Evolutionary conservation across 35 echinoderm and acorn worm genomes (phyloP), one percentile per base, ranked within the genome.

Genomic region (Nesometra sesokonis): DNA sequence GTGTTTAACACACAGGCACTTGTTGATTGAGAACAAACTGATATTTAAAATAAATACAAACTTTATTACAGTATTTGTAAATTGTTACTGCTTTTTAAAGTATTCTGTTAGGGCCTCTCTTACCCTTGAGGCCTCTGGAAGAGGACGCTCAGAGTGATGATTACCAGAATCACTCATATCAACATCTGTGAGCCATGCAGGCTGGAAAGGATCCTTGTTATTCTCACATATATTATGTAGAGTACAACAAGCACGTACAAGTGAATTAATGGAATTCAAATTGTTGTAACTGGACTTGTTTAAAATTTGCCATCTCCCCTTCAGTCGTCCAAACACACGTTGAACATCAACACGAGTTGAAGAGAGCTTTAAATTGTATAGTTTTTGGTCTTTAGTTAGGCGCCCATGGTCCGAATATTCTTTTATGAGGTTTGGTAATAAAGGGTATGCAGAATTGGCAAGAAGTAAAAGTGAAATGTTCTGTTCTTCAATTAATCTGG

Each of bases 401-500:
- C 32, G 37, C 8, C 32, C 37, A 86, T 34, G 23, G 13, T 33
- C 46, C 3, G 84, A 33, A 34, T 86, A 86, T 15, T 29, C 23
- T 76, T 86, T 86, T 32, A 57, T 86, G 0, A 47, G 33, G 17
- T 57, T 47, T 13, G 43, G 30, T 30, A 32, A n/a, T 46, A 92
- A 77, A 17, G 86, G 80, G 31, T 92, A 92, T 29, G 90, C 80
- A 23, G 86, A 35, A 29, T 77, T 83, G 0, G 79, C 90, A 39
- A 92, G 86, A 32, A 92, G 13, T 31, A 91, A 27, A 7, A 82
- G 33, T 33, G 89, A 84, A 36, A 87, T 82, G 2, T 77, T 33
- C 1, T 77, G 29, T 3, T 38, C 46, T 80, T 80, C 31, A 7
- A 80, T 32, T 36, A 34, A 11, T 43, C 43, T 38, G 0, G 79